Base-by-base conservation (phyloP, 2,797 vertebrate species). In the Amazona ochrocephala region DNA sequence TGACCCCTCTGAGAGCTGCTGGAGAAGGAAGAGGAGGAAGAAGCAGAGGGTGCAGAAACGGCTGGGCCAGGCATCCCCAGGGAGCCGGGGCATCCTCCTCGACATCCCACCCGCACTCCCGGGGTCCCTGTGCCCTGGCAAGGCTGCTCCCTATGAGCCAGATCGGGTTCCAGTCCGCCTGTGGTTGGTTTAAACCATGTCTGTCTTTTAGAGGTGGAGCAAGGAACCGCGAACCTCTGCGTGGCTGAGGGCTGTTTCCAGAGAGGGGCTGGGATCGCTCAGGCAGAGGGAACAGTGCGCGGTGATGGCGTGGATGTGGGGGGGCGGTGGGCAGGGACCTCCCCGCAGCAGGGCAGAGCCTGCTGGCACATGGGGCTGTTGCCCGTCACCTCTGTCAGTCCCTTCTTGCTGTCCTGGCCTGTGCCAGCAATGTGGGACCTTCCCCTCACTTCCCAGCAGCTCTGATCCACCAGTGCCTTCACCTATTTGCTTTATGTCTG, bases 121-220 rank as follows among this genome's bases (percentile, higher is more conserved):
- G 5, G 24, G 21, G 5, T 51, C n/a, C 32, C 29, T 30, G 42
- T 3, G 18, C 56, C 50, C n/a, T 16, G 13, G n/a, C 22, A 18
- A 39, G n/a, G 56, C 30, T 29, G 56, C 37, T 94, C 93, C 39
- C 4, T 91, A 65, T 78, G 41, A 44, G 86, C 84, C 61, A 9
- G 54, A 65, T 76, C 22, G 26, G 84, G 84, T 95, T 95, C 84
- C 95, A 51, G 34, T 94, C 73, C 30, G 47, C 85, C 84, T 84
- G 61, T 6, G 7, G 82, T 87, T 92, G 42, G 72, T 88, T 93
- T 93, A 89, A 94, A 84, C 73, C 62, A 66, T 37, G 17, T 50
- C 78, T 67, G 91, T 87, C 78, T 66, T 79, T 83, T 45, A 34
- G 91, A 93, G 88, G 58, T 44, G 82, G 84, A 94, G 93, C 87